These are phyloP conservation scores for Thamnophis sirtalis DNA, from an alignment of 2,113 vertebrate species.

Conservation along the genomic window DNA sequence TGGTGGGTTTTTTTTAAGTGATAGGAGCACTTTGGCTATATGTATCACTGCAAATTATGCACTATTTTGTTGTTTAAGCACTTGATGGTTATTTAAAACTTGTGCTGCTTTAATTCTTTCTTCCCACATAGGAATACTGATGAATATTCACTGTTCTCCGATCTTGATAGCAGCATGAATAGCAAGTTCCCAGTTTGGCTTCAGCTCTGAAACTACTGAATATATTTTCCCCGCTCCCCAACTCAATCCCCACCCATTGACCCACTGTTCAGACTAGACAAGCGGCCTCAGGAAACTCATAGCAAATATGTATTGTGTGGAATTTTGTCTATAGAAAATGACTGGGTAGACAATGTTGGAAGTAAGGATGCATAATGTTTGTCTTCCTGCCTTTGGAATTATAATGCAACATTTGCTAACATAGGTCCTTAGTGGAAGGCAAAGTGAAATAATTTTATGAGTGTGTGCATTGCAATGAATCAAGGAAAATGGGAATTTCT, in stretches of 20 bases:
- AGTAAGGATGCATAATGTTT: neutral
- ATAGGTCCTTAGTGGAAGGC: neutral
- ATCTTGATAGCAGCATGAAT: neutral
- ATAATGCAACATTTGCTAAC: neutral
- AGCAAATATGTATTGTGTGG: neutral
- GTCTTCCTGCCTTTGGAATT: neutral
- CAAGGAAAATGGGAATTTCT: neutral
- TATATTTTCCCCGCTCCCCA: neutral
- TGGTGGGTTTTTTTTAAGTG: accelerated
- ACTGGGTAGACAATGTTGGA: neutral
- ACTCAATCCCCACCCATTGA: neutral
- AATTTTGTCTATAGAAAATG: neutral
- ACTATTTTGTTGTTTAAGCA: neutral
- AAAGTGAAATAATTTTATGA: neutral
- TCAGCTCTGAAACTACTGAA: neutral
- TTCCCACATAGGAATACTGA: neutral
- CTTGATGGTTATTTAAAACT: neutral
- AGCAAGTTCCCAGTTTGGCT: neutral
- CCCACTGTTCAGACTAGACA: neutral
- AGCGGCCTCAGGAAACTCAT: neutral
- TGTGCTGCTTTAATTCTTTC: neutral
- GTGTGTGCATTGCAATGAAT: neutral
- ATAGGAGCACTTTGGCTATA: neutral
- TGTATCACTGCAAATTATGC: neutral
- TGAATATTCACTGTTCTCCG: neutral